Conservation (phyloP, 2,113 vertebrate genomes). For the Melanostigma gelatinosum region DNA sequence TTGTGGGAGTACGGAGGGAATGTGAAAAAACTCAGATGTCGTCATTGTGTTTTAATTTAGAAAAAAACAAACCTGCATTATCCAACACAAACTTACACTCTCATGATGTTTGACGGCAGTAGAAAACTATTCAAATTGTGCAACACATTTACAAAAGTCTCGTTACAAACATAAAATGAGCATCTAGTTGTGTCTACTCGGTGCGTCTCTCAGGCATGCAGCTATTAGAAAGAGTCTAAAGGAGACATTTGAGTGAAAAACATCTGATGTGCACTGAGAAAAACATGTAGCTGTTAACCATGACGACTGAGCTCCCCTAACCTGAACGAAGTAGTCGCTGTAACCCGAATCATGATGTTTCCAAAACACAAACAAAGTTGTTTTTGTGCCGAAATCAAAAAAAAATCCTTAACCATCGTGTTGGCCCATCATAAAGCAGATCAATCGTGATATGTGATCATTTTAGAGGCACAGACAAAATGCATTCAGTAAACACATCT, state of each 20-base stretch:
- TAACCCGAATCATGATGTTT: background rate
- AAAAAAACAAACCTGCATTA: background rate
- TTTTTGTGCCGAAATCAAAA: background rate
- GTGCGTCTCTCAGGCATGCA: background rate
- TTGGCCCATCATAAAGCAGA: background rate
- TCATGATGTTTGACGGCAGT: background rate
- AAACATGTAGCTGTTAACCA: background rate
- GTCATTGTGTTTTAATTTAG: background rate
- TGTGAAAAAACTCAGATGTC: background rate
- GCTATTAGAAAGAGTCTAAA: background rate
- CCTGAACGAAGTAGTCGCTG: background rate
- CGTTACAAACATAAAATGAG: background rate
- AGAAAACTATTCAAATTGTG: background rate
- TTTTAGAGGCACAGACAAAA: background rate
- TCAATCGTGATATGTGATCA: background rate
- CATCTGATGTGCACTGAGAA: background rate
- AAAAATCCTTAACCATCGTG: background rate
- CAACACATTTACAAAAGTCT: slow-evolving; percentile 7
- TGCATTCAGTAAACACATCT: background rate
- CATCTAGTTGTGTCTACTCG: background rate
- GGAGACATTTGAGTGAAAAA: background rate
- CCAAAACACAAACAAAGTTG: background rate
- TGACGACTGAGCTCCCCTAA: background rate
- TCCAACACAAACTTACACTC: background rate
- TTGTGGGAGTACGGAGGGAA: background rate